These are phyloP conservation scores for Meriones psammophilus DNA, from an alignment of 2,797 vertebrate species.

Conservation along the genomic window DNA sequence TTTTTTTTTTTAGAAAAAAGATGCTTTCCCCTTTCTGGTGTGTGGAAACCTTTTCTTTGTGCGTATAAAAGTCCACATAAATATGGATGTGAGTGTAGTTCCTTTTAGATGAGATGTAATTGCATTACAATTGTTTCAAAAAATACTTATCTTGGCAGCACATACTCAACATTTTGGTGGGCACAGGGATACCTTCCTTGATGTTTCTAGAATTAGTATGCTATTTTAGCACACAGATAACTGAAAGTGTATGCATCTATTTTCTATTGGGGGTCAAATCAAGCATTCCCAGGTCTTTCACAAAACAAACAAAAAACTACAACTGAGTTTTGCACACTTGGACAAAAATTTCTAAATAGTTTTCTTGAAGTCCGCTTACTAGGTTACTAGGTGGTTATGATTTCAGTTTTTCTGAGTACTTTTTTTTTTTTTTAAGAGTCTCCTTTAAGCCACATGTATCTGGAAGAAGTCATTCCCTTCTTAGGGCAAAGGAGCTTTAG, in stretches of 20 bases:
- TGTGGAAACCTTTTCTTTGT: slow-evolving; percentile 23
- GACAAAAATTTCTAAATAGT: slow-evolving; percentile 1
- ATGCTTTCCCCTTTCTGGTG: background rate
- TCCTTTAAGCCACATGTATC: background rate
- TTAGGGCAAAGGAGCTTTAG: background rate
- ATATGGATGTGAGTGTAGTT: background rate
- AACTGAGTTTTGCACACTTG: background rate
- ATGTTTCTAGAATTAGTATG: slow-evolving; percentile 4
- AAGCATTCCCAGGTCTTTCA: slow-evolving; percentile 33
- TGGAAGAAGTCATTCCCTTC: slow-evolving; percentile 7
- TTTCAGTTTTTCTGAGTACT: background rate
- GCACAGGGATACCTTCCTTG: background rate
- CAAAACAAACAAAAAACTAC: slow-evolving; percentile 19
- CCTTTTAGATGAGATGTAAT: background rate
- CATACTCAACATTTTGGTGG: slow-evolving; percentile 14
- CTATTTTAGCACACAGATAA: background rate
- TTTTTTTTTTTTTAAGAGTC: background rate
- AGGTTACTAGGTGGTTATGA: no score
- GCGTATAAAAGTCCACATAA: background rate
- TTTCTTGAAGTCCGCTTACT: slow-evolving; percentile 2
- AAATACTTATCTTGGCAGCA: slow-evolving; percentile 1
- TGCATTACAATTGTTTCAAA: background rate
- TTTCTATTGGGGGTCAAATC: background rate
- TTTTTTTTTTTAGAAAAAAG: background rate
- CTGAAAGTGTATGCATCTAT: background rate